A percentile compares a stretch with the other conserved stretches of the same genome.
Conservation (phyloP, 2,888 invertebrate genomes). For the Oscheius sp. region DNA sequence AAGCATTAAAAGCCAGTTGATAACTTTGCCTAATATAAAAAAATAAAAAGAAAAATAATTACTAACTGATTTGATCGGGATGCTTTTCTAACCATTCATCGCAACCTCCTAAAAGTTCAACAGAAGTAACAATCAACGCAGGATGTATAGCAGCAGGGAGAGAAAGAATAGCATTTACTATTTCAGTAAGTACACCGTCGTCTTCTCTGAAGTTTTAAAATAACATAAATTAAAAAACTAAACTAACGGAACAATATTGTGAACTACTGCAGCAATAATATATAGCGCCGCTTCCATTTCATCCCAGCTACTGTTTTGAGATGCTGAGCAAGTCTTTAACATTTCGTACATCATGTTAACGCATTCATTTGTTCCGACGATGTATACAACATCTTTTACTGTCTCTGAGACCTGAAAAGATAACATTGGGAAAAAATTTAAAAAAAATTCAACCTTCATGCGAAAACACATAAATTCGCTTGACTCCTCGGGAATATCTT, state of each 20-base stretch:
- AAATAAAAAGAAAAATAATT: background rate
- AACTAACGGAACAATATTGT: conserved; percentile 89
- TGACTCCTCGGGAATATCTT: conserved; percentile 85
- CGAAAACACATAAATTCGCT: conserved; percentile 87
- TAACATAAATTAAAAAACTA: background rate
- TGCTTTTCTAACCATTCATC: conserved; percentile 95
- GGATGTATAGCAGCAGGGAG: conserved; percentile 86
- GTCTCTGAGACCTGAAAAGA: conserved; percentile 80
- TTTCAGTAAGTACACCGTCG: conserved; percentile 90
- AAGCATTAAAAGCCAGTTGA: conserved; percentile 52
- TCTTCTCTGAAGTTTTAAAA: conserved; percentile 78
- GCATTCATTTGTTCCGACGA: conserved; percentile 90
- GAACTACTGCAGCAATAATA: conserved; percentile 84
- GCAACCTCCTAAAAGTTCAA: conserved; percentile 77
- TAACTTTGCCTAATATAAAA: conserved; percentile 52
- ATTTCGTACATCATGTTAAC: conserved; percentile 76
- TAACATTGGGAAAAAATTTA: background rate
- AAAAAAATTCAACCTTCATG: conserved; percentile 70
- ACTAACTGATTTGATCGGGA: conserved; percentile 78
- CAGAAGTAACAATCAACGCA: conserved; percentile 87
- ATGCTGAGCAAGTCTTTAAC: conserved; percentile 74
- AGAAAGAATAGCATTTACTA: conserved; percentile 88
- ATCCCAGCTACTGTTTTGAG: conserved; percentile 80
- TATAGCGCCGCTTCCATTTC: conserved; percentile 92
- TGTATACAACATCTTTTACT: conserved; percentile 95